Percentiles rank a stretch among this genome's conserved stretches.
Conservation (phyloP, 2,113 vertebrate genomes). For the Melospiza georgiana region DNA sequence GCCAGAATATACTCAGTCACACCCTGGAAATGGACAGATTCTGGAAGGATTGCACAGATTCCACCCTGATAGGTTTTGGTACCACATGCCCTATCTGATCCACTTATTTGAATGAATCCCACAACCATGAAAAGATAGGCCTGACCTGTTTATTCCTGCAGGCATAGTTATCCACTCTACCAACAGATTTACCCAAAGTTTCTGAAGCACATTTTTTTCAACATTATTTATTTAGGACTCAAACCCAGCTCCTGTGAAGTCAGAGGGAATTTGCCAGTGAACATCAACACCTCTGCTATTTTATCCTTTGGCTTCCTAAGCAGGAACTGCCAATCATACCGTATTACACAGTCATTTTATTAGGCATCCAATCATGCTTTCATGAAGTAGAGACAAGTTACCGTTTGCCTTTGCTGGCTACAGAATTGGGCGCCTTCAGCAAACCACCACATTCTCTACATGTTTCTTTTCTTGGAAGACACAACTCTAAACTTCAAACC, state of each 20-base stretch:
- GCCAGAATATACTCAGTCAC: slow-evolving; percentile 11
- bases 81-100: neutral
- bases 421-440: neutral
- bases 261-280: neutral
- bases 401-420: neutral
- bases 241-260: slow-evolving; percentile 9
- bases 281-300: neutral
- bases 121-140: neutral
- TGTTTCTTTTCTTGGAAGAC: neutral
- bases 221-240: neutral
- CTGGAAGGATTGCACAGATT: slow-evolving; percentile 21
- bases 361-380: neutral
- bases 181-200: neutral
- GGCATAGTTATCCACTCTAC: neutral
- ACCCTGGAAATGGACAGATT: neutral
- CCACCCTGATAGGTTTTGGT: neutral
- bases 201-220: slow-evolving; percentile 21
- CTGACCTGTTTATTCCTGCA: neutral
- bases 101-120: neutral
- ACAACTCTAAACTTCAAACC: neutral
- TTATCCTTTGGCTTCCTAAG: slow-evolving; percentile 15
- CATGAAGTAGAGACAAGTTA: neutral
- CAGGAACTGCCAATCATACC: slow-evolving; percentile 35
- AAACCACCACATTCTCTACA: neutral
- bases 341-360: neutral